Evolutionary conservation across 2,113 vertebrate genomes (phyloP).

Genomic region (Pachyramphus minor): DNA sequence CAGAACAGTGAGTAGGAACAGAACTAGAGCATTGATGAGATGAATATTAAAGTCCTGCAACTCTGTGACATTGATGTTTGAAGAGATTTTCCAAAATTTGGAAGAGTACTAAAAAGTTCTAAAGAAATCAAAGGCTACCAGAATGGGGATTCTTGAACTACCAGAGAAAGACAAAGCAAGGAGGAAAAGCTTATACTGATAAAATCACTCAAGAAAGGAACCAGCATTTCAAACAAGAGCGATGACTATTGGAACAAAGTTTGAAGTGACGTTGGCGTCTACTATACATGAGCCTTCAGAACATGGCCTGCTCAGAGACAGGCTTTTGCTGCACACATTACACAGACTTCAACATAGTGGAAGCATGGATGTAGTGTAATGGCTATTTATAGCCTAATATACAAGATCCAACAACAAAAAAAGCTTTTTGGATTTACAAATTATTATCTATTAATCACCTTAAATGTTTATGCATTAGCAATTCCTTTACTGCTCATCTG

Average conservation of each 20-base stretch:
- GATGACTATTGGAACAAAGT: not conserved
- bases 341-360: accelerated
- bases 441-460: not conserved
- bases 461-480: not conserved
- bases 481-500: not conserved
- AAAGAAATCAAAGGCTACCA: not conserved
- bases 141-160: not conserved
- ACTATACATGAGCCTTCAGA: not conserved
- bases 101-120: not conserved
- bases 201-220: not conserved
- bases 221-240: not conserved
- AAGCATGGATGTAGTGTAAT: not conserved
- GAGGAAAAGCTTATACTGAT: not conserved
- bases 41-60: not conserved
- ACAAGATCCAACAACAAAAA: not conserved
- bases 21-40: not conserved
- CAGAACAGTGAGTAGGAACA: not conserved
- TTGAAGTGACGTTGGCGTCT: not conserved
- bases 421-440: not conserved
- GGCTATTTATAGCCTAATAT: not conserved
- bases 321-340: not conserved
- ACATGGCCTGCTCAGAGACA: not conserved
- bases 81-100: not conserved
- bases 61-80: not conserved
- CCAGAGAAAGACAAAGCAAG: not conserved